A percentile compares a stretch with the other conserved stretches of the same genome.
Conservation (phyloP, 2,797 vertebrate species). For the Epinephelus coioides region DNA sequence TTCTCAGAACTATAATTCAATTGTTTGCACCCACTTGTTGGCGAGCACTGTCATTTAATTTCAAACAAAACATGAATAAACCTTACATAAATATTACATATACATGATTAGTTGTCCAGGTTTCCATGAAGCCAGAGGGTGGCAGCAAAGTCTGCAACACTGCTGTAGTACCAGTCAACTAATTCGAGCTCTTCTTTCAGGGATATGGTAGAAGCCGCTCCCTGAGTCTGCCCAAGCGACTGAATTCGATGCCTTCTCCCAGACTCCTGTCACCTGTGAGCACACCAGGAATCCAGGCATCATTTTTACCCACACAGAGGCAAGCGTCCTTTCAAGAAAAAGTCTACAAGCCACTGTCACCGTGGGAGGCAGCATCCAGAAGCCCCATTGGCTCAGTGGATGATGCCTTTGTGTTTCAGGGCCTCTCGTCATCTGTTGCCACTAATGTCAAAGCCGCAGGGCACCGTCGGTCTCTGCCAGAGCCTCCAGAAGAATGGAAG, state of each 20-base stretch:
- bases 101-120: neutral
- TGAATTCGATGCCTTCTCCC: slow-evolving; percentile 66
- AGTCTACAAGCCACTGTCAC: slow-evolving; percentile 84
- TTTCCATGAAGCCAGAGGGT: slow-evolving; percentile 65
- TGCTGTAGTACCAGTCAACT: slow-evolving; percentile 1
- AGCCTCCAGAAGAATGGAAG: slow-evolving; percentile 90
- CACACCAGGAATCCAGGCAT: slow-evolving; percentile 81
- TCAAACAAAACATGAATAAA: slow-evolving; percentile 1
- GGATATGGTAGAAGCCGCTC: slow-evolving; percentile 82
- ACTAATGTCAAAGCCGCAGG: slow-evolving; percentile 86
- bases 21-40: neutral
- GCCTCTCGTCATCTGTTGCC: slow-evolving; percentile 85
- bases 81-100: neutral
- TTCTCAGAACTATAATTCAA: neutral
- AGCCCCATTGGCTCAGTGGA: slow-evolving; percentile 90
- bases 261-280: slow-evolving; percentile 66
- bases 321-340: slow-evolving; percentile 80
- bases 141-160: slow-evolving; percentile 76
- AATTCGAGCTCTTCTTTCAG: slow-evolving; percentile 67
- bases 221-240: slow-evolving; percentile 86
- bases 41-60: neutral
- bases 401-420: slow-evolving; percentile 88
- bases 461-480: slow-evolving; percentile 88
- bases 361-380: slow-evolving; percentile 91
- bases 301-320: slow-evolving; percentile 74